Percentiles rank a stretch among this genome's conserved stretches.
These are phyloP conservation scores for Puffinus mauretanicus DNA, from an alignment of 2,113 vertebrate species.

Conservation along the genomic window DNA sequence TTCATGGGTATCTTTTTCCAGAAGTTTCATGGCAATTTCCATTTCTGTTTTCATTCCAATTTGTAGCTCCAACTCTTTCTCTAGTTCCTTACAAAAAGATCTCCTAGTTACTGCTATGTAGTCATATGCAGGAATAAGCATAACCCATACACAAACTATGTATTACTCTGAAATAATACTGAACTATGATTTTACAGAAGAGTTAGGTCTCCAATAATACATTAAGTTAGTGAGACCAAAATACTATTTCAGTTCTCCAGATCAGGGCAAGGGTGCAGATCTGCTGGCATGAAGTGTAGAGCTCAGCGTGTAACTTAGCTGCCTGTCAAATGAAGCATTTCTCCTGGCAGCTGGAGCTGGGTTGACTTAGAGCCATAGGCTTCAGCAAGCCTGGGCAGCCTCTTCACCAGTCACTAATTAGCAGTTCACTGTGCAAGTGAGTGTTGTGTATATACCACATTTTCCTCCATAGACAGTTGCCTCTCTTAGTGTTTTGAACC, in stretches of 20 bases:
- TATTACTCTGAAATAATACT: neutral
- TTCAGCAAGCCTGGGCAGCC: neutral
- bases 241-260: neutral
- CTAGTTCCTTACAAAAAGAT: slow-evolving; percentile 83
- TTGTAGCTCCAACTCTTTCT: slow-evolving; percentile 93
- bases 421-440: neutral
- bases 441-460: neutral
- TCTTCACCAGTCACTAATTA: neutral
- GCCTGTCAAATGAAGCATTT: neutral
- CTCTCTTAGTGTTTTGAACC: neutral
- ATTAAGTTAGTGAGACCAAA: neutral
- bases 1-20: slow-evolving; percentile 96
- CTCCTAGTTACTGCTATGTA: neutral
- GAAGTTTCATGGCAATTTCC: slow-evolving; percentile 96
- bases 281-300: neutral
- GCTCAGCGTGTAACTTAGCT: neutral
- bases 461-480: neutral
- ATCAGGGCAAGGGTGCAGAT: neutral
- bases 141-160: neutral
- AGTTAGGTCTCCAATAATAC: neutral
- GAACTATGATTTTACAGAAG: neutral
- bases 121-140: neutral
- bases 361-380: neutral
- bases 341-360: neutral
- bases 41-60: slow-evolving; percentile 95